Conservation (phyloP, 2,113 vertebrate species). For the Andinoacara biseriatus region DNA sequence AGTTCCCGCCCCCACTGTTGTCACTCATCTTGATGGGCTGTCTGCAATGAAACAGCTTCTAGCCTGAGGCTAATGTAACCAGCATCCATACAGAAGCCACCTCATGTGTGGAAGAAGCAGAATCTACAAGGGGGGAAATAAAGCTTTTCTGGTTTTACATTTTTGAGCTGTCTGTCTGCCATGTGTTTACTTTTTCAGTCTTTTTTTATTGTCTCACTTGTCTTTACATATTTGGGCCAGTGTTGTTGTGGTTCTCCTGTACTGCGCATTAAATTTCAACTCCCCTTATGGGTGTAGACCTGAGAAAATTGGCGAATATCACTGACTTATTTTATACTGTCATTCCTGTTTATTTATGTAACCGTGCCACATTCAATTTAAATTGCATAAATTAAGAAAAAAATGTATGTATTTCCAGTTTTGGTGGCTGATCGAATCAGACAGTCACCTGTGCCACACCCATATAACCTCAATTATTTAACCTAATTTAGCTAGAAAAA, state of each 20-base stretch:
- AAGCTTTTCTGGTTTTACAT: neutral
- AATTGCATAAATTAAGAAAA: neutral
- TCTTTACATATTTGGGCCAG: neutral
- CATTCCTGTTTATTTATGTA: neutral
- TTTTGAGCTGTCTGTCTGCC: neutral
- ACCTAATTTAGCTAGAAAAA: neutral
- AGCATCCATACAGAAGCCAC: constrained; percentile 48
- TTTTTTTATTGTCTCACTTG: neutral
- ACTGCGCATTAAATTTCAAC: neutral
- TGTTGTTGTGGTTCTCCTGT: neutral
- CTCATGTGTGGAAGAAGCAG: constrained; percentile 2
- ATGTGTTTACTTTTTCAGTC: constrained; percentile 1
- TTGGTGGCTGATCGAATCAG: neutral
- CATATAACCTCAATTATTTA: neutral
- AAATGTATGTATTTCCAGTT: neutral
- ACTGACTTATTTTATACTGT: neutral
- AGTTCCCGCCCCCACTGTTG: constrained; percentile 57
- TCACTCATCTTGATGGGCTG: constrained; percentile 64
- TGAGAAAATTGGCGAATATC: neutral
- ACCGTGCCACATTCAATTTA: neutral
- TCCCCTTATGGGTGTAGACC: neutral
- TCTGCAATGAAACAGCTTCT: constrained; percentile 47
- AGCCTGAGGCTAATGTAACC: constrained; percentile 50
- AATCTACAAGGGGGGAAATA: constrained; percentile 4
- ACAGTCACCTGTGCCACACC: neutral